A percentile compares a stretch with the other conserved stretches of the same genome.
These are phyloP conservation scores for Hephaestus fuliginosus DNA, from an alignment of 2,797 vertebrate species.

Conservation along the genomic window DNA sequence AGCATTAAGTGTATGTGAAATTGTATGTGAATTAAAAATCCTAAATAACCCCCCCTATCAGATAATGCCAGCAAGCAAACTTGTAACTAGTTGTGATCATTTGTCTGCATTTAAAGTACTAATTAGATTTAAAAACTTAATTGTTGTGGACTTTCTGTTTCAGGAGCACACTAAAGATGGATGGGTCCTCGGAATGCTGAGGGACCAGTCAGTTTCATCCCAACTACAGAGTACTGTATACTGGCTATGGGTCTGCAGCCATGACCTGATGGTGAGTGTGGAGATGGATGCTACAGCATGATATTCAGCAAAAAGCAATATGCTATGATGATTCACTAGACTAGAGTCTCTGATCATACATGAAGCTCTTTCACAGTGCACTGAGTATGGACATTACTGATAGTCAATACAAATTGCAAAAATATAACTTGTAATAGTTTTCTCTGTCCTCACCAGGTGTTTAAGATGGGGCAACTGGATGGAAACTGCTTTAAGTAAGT, in stretches of 20 bases:
- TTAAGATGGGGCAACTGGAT: accelerated
- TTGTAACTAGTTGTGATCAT: not conserved
- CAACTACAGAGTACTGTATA: not conserved
- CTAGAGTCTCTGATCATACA: conserved; percentile 86
- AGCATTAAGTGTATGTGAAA: not conserved
- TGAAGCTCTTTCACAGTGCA: conserved; percentile 85
- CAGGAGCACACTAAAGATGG: not conserved
- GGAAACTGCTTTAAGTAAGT: conserved; percentile 31
- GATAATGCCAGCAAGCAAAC: too few species aligned
- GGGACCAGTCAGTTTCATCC: too few species aligned
- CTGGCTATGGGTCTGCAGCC: not conserved
- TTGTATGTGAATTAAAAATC: too few species aligned
- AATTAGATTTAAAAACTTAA: too few species aligned
- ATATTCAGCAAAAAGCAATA: not conserved
- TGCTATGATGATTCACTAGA: conserved; percentile 80
- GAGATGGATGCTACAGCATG: not conserved
- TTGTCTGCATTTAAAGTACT: not conserved
- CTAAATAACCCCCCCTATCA: too few species aligned
- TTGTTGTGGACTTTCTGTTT: not conserved
- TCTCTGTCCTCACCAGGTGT: conserved; percentile 2
- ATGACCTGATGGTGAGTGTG: conserved; percentile 34
- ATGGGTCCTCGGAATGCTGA: too few species aligned
- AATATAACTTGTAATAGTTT: not conserved
- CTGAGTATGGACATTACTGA: conserved; percentile 65
- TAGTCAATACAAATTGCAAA: accelerated